Evolutionary conservation across 1,140 invertebrate genomes (phyloP).

Genomic region (Cydia amplana): DNA sequence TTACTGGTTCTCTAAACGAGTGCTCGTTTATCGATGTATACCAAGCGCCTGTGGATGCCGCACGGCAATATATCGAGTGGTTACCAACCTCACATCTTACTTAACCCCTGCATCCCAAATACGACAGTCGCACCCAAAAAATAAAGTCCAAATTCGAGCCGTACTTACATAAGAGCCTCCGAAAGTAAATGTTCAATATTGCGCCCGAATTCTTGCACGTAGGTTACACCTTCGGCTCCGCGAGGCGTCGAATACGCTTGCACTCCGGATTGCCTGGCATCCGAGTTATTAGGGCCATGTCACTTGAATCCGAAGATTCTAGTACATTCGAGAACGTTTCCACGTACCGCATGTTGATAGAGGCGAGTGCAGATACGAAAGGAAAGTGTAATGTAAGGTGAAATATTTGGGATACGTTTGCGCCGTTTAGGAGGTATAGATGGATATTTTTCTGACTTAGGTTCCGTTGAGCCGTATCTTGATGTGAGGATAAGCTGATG

Average conservation of each 20-base stretch:
- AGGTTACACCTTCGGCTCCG: background rate
- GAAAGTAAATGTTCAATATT: background rate
- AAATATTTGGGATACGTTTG: conserved; percentile 18
- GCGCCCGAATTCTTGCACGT: conserved; percentile 15
- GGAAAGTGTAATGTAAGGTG: conserved; percentile 5
- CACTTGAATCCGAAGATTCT: conserved; percentile 16
- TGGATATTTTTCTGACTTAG: background rate
- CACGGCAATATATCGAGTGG: conserved; percentile 22
- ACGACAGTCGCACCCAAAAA: background rate
- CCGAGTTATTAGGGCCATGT: background rate
- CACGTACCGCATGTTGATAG: conserved; percentile 14
- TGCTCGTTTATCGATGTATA: background rate
- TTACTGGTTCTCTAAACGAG: background rate
- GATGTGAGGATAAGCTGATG: background rate
- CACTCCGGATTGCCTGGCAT: background rate
- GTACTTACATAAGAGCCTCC: background rate
- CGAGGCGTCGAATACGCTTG: conserved; percentile 5
- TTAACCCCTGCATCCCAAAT: background rate
- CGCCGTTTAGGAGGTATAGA: background rate
- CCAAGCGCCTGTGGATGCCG: conserved; percentile 4
- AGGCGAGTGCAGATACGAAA: conserved; percentile 3
- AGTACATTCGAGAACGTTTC: conserved; percentile 7
- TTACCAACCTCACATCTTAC: background rate
- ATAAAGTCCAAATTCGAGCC: background rate
- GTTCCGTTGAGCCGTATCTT: background rate